Evolutionary conservation across 2,113 vertebrate genomes (phyloP).

Genomic region (Aleadryas rufinucha): DNA sequence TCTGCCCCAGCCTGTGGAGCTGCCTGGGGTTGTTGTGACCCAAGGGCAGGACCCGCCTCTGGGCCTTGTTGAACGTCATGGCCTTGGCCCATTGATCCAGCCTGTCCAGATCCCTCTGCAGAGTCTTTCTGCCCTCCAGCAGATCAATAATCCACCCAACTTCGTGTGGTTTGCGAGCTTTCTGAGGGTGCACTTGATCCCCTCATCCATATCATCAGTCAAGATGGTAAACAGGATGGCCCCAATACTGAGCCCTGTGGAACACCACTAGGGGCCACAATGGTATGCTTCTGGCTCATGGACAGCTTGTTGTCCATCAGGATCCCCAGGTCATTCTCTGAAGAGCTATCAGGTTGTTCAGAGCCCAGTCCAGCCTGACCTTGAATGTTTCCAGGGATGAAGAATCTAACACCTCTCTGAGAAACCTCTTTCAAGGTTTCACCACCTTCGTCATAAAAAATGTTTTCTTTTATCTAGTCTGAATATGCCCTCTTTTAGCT

Average conservation of each 20-base stretch:
- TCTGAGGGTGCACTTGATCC: accelerated
- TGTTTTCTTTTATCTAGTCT: background rate
- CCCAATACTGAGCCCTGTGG: background rate
- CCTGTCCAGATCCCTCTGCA: background rate
- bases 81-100: background rate
- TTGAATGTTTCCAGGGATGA: background rate
- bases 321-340: background rate
- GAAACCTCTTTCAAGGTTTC: background rate
- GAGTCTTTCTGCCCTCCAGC: background rate
- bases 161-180: background rate
- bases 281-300: background rate
- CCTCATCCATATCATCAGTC: background rate
- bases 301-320: background rate
- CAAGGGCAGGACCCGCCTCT: accelerated
- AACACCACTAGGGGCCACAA: background rate
- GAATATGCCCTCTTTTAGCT: background rate
- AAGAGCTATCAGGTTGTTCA: background rate
- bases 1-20: accelerated
- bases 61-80: background rate
- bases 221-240: background rate
- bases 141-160: background rate
- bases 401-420: background rate
- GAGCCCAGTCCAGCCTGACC: background rate
- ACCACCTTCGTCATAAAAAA: background rate
- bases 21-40: background rate